These are phyloP conservation scores for Cheilosia impressa DNA, from an alignment of 2,888 invertebrate genomes.

Conservation along the genomic window DNA sequence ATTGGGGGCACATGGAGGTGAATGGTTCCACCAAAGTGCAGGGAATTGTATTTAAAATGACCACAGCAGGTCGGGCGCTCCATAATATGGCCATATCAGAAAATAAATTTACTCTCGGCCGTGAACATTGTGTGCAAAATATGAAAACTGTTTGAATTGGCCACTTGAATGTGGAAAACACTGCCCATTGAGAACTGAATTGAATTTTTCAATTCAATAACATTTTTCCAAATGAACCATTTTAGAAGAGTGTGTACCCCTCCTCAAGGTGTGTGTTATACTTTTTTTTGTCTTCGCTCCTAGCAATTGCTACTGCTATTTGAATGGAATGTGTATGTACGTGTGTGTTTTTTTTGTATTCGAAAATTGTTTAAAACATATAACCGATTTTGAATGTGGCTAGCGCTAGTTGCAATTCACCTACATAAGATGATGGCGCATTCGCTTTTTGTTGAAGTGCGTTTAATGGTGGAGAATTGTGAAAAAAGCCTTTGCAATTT, in stretches of 20 bases:
- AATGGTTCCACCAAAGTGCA: slow-evolving; percentile 18
- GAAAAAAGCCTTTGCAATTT: too few species aligned
- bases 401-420: too few species aligned
- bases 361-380: too few species aligned
- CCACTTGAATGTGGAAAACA: slow-evolving; percentile 78
- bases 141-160: slow-evolving; percentile 78
- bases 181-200: slow-evolving; percentile 76
- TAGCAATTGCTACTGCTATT: too few species aligned
- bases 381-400: too few species aligned
- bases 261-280: slow-evolving; percentile 1
- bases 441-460: too few species aligned
- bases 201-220: slow-evolving; percentile 76
- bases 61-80: slow-evolving; percentile 11
- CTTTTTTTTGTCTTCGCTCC: too few species aligned
- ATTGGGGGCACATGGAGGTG: slow-evolving; percentile 41
- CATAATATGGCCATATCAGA: slow-evolving; percentile 50
- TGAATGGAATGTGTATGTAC: too few species aligned
- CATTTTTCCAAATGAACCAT: slow-evolving; percentile 78
- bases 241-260: slow-evolving; percentile 74
- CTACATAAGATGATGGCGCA: too few species aligned
- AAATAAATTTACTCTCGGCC: slow-evolving; percentile 45
- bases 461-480: too few species aligned
- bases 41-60: slow-evolving; percentile 54
- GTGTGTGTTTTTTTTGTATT: too few species aligned
- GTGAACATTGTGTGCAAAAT: slow-evolving; percentile 75